Evolutionary conservation across 2,888 invertebrate genomes (phyloP), one percentile per base, ranked within the genome.

Genomic region (Pilophorus perplexus): DNA sequence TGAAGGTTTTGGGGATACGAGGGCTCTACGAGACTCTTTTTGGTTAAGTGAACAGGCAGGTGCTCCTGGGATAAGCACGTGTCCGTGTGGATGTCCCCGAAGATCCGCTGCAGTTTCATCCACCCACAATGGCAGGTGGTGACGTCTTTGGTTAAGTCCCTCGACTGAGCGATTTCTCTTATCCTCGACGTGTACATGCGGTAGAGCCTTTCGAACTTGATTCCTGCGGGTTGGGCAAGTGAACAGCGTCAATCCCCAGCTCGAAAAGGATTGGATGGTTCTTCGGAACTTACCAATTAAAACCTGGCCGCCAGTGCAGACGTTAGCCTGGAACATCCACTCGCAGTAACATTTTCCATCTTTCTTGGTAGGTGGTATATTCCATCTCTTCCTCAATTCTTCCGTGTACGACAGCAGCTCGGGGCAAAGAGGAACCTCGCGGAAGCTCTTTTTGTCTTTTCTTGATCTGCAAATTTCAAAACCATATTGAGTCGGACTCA

Each of bases 331-430:
- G 12, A 16, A 25, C 18, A 62, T 16, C 62, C 62, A 62, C 6
- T 37, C 12, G 33, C 62, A 62, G 33, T 46, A n/a, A 20, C 62
- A 62, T 27, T 1, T 2, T 6, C 62, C 62, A n/a, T 62, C 62
- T 28, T 62, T 33, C 20, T 28, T 44, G 20, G 48, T 28, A 12
- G 44, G 44, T 6, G 46, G 33, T 12, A 62, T 18, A 4, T 33
- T 28, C 62, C 23, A 27, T 2, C 18, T n/a, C 28, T 46, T 46
- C 16, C 62, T 46, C 3, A 62, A 12, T 33, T 62, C 62, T 46
- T 62, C 62, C 6, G 62, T 48, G 33, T 62, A 62, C 1, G 6
- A 6, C 18, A 62, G 28, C 4, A 62, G 62, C 14, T 62, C 33
- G 10, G 62, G 62, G 14, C 46, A 62, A 2, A 62, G 12, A 1